Base-by-base conservation (phyloP, 2,113 vertebrate genomes). In the Bubalus kerabau region DNA sequence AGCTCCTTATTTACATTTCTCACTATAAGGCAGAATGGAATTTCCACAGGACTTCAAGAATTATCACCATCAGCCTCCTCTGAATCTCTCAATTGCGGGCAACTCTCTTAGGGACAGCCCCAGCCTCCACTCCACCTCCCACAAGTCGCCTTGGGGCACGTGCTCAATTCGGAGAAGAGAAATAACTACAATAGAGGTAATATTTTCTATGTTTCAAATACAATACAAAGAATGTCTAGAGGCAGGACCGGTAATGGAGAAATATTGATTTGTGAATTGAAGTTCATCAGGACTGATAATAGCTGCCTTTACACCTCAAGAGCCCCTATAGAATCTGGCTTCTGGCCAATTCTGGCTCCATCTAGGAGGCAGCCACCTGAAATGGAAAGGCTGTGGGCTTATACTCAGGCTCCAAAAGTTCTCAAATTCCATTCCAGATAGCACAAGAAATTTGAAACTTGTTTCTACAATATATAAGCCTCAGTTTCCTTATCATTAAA, bases 191-290 rank as follows among this genome's bases (percentile, higher is more conserved):
- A 30, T 3, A 76, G 7, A 50, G 48, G 19, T 83, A 50, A 56
- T 88, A 57, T 87, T 95, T 97, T 95, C 85, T 90, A 7, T 90
- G 43, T 90, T 90, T 97, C 76, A 87, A 40, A 74, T 91, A 86
- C 57, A 93, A 87, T 71, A 40, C n/a, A 71, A 23, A 71, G 62
- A 89, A 83, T 64, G 87, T 91, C 91, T 87, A 60, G 60, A 91
- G 92, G 57, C 89, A 96, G 54, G 91, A 54, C 57, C 87, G 52
- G 36, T 97, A 90, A 97, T 95, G 80, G 90, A 36, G 64, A 96
- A 97, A 67, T 95, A 97, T 87, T 85, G 95, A 97, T 97, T 89
- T 89, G 89, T 81, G 81, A 92, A 30, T 26, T 89, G 81, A 96
- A 91, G 30, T 43, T 95, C 87, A 54, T 96, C 57, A 86, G 64